Base-by-base conservation (phyloP, 1,140 invertebrate genomes). In the Heliconius nattereri region DNA sequence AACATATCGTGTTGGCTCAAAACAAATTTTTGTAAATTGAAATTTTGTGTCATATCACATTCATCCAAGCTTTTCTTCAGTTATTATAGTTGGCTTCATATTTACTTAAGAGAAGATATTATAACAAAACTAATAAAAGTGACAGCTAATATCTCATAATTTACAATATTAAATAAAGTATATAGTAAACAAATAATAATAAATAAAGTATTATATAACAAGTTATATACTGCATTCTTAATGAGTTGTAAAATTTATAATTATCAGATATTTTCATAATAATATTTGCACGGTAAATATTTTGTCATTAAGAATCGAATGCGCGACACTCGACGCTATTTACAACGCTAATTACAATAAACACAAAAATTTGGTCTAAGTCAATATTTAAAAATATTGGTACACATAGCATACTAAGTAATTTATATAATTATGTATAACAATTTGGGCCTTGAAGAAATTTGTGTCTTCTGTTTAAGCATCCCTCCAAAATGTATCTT, bases 101-200 rank as follows among this genome's bases (percentile, higher is more conserved):
- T 66, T 66, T 66, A 29, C 26, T 29, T 11, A 29, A 66, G 11
- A 16, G 60, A 66, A 66, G 40, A 29, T 23, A 9, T 26, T 29
- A 29, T 29, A 66, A 29, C 11, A 66, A 11, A 66, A 66, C 29
- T 29, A 66, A 66, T 23, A 26, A 26, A 66, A 66, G 26, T 66
- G 60, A 66, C 29, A 66, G 60, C 60, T 66, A 26, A 66, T 66
- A 66, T 66, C 60, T 26, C 26, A 29, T 29, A 66, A 66, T 66
- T 29, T 66, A 66, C n/a, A n/a, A 66, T 66, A 66, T 66, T 66
- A 29, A 66, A 29, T 66, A 66, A 66, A 66, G 60, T 66, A 66
- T 66, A 16, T n/a, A n/a, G n/a, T n/a, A n/a, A n/a, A n/a, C n/a
- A n/a, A n/a, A n/a, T n/a, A n/a, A n/a, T n/a, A n/a, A n/a, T n/a